Conservation (phyloP, 2,113 vertebrate genomes). For the Hypocryptadius cinnamomeus region DNA sequence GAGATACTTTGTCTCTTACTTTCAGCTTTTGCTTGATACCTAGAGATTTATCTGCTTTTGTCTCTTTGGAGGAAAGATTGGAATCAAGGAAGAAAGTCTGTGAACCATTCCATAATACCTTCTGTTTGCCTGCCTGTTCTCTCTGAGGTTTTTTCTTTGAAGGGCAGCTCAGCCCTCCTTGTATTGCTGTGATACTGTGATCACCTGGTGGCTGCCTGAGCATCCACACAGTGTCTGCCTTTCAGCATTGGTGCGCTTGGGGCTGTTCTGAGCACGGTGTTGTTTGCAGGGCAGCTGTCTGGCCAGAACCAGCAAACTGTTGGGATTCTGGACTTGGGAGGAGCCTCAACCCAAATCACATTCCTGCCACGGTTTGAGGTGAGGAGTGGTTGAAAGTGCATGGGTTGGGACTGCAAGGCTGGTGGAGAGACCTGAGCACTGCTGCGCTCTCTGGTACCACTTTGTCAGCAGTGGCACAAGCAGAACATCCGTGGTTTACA, state of each 20-base stretch:
- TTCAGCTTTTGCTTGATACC: background rate
- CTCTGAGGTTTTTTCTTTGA: background rate
- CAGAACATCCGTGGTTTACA: background rate
- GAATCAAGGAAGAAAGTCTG: background rate
- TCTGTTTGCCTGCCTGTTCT: background rate
- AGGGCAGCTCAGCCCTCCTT: background rate
- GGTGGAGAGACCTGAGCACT: background rate
- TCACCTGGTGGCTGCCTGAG: background rate
- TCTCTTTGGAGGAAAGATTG: background rate
- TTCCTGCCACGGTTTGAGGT: conserved; percentile 92
- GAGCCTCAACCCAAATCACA: conserved; percentile 96
- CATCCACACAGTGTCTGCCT: background rate
- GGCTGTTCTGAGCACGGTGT: conserved; percentile 22
- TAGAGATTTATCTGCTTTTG: background rate
- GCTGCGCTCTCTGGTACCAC: background rate
- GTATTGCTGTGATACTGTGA: background rate
- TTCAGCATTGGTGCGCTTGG: background rate
- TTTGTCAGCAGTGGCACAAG: background rate
- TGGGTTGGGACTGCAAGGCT: background rate
- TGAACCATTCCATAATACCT: background rate
- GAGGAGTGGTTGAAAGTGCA: background rate
- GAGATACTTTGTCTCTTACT: background rate
- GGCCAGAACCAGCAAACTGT: conserved; percentile 79
- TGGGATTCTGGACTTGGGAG: conserved; percentile 93
- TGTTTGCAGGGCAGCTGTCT: conserved; percentile 85